Base-by-base conservation (phyloP, 2,888 invertebrate genomes). In the Halocaridina rubra region DNA sequence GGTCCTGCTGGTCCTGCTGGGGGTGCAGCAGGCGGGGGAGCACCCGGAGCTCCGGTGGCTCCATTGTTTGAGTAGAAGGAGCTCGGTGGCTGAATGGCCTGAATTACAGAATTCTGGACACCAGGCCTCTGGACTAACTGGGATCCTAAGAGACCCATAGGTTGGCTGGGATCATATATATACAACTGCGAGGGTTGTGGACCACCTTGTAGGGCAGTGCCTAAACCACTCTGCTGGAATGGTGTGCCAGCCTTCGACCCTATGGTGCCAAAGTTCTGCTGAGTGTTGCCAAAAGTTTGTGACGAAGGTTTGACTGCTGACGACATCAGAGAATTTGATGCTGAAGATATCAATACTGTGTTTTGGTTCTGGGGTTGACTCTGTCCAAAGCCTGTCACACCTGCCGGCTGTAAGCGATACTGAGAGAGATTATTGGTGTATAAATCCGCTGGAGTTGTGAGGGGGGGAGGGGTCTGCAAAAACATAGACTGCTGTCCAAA, bases 401-500 rank as follows among this genome's bases (percentile, higher is more conserved):
- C 82, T 67, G 84, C 69, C 22, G 87, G 88, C 76, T 85, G 88
- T 39, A 88, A 69, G 7, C 88, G 72, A 82, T 87, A 88, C 81
- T 88, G 88, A 22, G 88, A 87, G 39, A 88, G 30, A 19, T 84
- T 88, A 59, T 78, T 88, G 22, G 80, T 80, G 30, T 88, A 88
- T 69, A 87, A 77, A 59, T 87, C 88, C n/a, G n/a, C n/a, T 24
- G 87, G 86, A n/a, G 87, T 84, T n/a, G 86, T 81, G 29, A 84
- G 84, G 24, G 88, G 88, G 57, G 88, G 88, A 10, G 88, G 88
- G n/a, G 88, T 88, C 78, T 87, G 88, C 46, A 88, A 75, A 72
- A 87, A 87, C 87, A 88, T 85, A 8, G 87, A 87, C 80, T 88
- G 88, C 79, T 88, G 88, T 19, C 86, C 87, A 80, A 87, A 88